Base-by-base conservation (phyloP, 1,140 invertebrate species). In the Bombus balteatus region DNA sequence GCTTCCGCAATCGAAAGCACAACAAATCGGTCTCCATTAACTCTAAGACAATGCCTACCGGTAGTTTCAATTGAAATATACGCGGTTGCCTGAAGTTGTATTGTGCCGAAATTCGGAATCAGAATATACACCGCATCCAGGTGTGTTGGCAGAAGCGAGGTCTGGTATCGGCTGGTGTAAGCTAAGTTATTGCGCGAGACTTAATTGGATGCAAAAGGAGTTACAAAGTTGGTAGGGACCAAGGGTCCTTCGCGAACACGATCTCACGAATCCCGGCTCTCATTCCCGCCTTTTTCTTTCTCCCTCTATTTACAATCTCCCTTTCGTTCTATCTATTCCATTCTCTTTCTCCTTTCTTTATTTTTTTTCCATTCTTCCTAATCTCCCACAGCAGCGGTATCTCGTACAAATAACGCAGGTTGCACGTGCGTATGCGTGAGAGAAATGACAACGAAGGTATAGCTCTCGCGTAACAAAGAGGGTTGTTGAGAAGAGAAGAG, bases 131-230 rank as follows among this genome's bases (percentile, higher is more conserved):
- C 18, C 43, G 41, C 28, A 43, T 66, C 59, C 68, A 39, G 39
- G 75, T 53, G 79, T 37, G 53, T 43, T 10, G 34, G 53, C n/a
- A 62, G 37, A 3, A 43, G 74, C 32, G 12, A 25, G 34, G 78
- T 39, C 65, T n/a, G 57, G 81, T 79, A 90, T 89, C 89, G 88
- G 81, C 81, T 47, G 81, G 88, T 85, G 87, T 91, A 89, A 72
- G 71, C 90, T 91, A 91, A 91, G 90, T 91, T 91, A 91, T 91
- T 91, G 90, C 86, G 83, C 90, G 78, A 83, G 88, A 89, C 90
- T 91, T 91, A 91, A 91, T 91, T 91, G 90, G 90, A 91, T 91
- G 90, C 90, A 91, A 89, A 91, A 89, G 90, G 88, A 90, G 89
- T 90, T 88, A 88, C 89, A 90, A 90, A 90, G 86, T 90, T 66